phyloP scores from a whole-genome alignment of 2,797 vertebrate species.

The Cygnus olor region DNA sequence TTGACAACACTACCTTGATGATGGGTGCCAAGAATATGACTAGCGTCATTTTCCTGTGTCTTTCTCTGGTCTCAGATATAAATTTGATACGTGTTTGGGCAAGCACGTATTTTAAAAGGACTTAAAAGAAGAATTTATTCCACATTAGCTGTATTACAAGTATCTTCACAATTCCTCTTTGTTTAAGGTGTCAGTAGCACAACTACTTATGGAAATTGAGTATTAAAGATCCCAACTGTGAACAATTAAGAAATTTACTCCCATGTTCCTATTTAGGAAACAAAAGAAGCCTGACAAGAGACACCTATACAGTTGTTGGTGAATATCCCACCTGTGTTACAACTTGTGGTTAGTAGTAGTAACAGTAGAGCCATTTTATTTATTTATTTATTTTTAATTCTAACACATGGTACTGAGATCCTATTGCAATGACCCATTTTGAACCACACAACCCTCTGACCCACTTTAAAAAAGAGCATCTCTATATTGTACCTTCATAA shows the following conservation, averaged over 20 bases:
- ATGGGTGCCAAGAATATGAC: slow-evolving; percentile 65
- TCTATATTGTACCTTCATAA: neutral
- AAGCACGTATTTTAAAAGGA: slow-evolving; percentile 37
- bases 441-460: neutral
- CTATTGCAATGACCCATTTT: neutral
- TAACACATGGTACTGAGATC: neutral
- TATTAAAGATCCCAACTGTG: neutral
- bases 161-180: neutral
- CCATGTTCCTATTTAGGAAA: neutral
- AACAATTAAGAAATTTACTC: neutral
- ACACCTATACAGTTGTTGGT: neutral
- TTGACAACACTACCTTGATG: slow-evolving; percentile 38
- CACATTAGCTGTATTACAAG: neutral
- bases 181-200: neutral
- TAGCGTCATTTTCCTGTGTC: slow-evolving; percentile 39
- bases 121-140: slow-evolving; percentile 22
- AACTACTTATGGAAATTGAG: neutral
- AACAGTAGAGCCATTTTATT: neutral
- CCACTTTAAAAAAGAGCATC: slow-evolving; percentile 14
- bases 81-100: slow-evolving; percentile 42
- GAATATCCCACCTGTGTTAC: neutral
- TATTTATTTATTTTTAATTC: neutral
- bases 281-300: neutral
- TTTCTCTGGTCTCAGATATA: slow-evolving; percentile 42
- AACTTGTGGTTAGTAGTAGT: neutral